phyloP scores from a whole-genome alignment of 2,113 vertebrate species.

The Lanius ludovicianus region DNA sequence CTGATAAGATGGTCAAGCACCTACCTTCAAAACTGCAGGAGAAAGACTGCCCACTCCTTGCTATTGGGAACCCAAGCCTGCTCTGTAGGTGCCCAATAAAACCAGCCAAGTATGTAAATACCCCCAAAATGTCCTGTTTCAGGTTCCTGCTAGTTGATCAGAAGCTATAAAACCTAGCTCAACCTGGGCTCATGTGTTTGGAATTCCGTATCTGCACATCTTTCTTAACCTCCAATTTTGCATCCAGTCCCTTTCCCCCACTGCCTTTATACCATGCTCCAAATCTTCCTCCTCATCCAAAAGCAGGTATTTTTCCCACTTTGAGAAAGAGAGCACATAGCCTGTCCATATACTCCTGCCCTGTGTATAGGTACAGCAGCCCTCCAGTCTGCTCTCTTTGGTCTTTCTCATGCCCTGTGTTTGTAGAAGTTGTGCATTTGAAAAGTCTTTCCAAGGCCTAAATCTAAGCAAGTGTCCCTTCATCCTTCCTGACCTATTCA shows the following conservation, averaged over 20 bases:
- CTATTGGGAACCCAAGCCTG: not conserved
- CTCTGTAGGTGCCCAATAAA: not conserved
- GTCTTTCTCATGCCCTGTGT: not conserved
- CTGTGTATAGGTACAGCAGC: not conserved
- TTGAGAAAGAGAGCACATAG: not conserved
- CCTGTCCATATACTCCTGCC: not conserved
- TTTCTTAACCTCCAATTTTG: not conserved
- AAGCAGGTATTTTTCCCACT: not conserved
- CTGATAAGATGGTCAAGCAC: not conserved
- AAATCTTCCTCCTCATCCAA: not conserved
- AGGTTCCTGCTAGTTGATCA: not conserved
- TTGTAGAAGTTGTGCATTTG: not conserved
- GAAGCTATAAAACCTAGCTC: not conserved
- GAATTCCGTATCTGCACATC: not conserved
- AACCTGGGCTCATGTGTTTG: rapidly evolving
- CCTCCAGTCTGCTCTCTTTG: not conserved
- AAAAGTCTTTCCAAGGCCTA: not conserved
- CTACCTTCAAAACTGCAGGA: not conserved
- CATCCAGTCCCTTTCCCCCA: not conserved
- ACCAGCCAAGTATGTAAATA: not conserved
- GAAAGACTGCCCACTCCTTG: not conserved
- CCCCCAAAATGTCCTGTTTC: not conserved
- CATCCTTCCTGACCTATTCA: not conserved
- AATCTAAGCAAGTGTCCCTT: not conserved
- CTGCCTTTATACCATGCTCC: not conserved